Evolutionary conservation across 1,140 invertebrate genomes (phyloP), one percentile per base, ranked within the genome.

Genomic region (Saccostrea echinata): DNA sequence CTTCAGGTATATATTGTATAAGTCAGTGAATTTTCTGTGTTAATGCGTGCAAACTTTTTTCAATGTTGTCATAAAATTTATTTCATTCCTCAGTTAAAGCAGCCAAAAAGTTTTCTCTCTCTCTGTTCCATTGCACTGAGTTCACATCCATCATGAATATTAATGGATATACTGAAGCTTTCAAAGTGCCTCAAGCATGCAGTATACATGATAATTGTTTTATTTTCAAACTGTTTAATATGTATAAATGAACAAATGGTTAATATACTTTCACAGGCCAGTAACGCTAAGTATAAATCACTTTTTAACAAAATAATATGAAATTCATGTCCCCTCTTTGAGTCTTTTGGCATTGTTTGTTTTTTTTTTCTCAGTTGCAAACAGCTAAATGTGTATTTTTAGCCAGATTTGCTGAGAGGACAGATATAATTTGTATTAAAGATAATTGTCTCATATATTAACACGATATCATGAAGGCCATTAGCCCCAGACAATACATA

Each of bases 161-260:
- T 76, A 76, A 76, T 30, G 24, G 27, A 76, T 30, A 33, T 61
- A 21, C 18, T 76, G 11, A 30, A 4, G 30, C 68, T 30, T 30
- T 76, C 16, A 33, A 76, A 16, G 16, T 76, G 68, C 68, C 68
- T 76, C 13, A 76, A 76, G 68, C 24, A 76, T 76, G 68, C 24
- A 27, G 27, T 76, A 76, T 76, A 76, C 68, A 76, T 76, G 68
- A 33, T 76, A 76, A 76, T 76, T 76, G 68, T 30, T 30, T 76
- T 76, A 76, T 76, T 76, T 76, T 76, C 68, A 76, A 76, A 76
- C 68, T 76, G 24, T 27, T 76, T 76, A 76, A 76, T 76, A 76
- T 76, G 68, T 76, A 76, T 27, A 76, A 16, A 27, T 30, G 27
- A 76, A 76, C 24, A 76, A 33, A 16, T 76, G 24, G 68, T 4